Conservation (phyloP, 2,797 vertebrate genomes). For the Pygocentrus nattereri region DNA sequence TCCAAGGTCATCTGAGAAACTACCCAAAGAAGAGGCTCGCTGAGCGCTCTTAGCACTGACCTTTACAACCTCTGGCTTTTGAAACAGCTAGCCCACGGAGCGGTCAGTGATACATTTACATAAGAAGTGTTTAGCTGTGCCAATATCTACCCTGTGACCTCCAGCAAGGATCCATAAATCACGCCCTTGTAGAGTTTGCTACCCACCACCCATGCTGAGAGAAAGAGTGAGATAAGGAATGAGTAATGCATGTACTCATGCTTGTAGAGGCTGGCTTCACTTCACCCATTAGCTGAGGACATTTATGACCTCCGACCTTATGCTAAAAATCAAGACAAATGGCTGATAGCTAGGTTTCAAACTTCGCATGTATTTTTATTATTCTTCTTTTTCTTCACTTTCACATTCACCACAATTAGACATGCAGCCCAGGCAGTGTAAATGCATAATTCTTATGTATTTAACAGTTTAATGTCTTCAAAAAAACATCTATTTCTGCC, state of each 20-base stretch:
- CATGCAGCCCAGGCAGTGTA: background rate
- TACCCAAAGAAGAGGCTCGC: conserved; percentile 4
- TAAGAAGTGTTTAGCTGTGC: conserved; percentile 52
- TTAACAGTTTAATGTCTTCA: background rate
- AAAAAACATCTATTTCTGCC: too few relatives aligned
- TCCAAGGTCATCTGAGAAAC: conserved; percentile 30
- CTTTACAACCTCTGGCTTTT: conserved; percentile 47
- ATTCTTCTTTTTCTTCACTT: background rate
- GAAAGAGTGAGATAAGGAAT: conserved; percentile 4
- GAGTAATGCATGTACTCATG: conserved; percentile 1
- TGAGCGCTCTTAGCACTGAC: conserved; percentile 33
- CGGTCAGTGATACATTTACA: conserved; percentile 47
- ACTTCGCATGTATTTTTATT: background rate
- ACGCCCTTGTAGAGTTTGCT: conserved; percentile 31
- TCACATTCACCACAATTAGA: background rate
- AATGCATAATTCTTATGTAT: background rate
- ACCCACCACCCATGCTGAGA: conserved; percentile 32
- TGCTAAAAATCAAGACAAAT: conserved; percentile 9
- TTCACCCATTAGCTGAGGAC: conserved; percentile 23
- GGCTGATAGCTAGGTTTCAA: conserved; percentile 2
- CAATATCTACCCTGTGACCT: conserved; percentile 49
- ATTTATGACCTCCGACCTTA: conserved; percentile 11
- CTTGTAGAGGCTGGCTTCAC: conserved; percentile 21
- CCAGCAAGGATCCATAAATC: conserved; percentile 49
- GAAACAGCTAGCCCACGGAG: conserved; percentile 42